Evolutionary conservation across 2,888 invertebrate genomes (phyloP), one percentile per base, ranked within the genome.

Genomic region (Subacronicta megacephala): DNA sequence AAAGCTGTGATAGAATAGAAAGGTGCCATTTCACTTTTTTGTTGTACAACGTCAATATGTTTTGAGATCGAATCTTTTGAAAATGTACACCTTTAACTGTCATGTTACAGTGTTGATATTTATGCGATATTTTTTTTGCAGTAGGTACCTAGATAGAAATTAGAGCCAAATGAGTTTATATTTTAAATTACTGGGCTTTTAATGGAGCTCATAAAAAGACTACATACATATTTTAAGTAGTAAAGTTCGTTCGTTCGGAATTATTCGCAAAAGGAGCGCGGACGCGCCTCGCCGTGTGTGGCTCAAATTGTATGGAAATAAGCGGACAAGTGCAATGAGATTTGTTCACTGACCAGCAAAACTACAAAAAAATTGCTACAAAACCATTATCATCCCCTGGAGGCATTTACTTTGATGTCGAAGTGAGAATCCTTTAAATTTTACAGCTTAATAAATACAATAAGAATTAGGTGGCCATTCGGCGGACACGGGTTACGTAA

Each of bases 291-390:
- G 45, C 71, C 84, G 85, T 91, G 90, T 90, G 91, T 87, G 89
- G 89, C 82, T 78, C 83, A 87, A 90, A 90, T 90, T 90, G 90
- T 90, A 91, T 90, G 91, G 85, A 88, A 90, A 90, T 90, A 84
- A 87, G 83, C 69, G 63, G 67, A 72, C 75, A 73, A 76, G 67
- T 80, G 75, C 78, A 80, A 81, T 80, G 79, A 82, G 82, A 87
- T 84, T 81, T 82, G 82, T 81, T 72, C 75, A 68, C 44, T 75
- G 67, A 60, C 62, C 71, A 68, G 31, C 53, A 57, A 58, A 72
- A 59, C 46, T 35, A 47, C 62, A 60, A 62, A 74, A 72, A 78
- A 79, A 81, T 78, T 75, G 72, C 62, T 71, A 59, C 56, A 62
- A 60, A 55, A 42, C 17, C 17, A 63, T 68, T 68, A 55, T 33